These are phyloP conservation scores for Callyntrura guangdongensis DNA, from an alignment of 2,888 invertebrate species.

Conservation along the genomic window DNA sequence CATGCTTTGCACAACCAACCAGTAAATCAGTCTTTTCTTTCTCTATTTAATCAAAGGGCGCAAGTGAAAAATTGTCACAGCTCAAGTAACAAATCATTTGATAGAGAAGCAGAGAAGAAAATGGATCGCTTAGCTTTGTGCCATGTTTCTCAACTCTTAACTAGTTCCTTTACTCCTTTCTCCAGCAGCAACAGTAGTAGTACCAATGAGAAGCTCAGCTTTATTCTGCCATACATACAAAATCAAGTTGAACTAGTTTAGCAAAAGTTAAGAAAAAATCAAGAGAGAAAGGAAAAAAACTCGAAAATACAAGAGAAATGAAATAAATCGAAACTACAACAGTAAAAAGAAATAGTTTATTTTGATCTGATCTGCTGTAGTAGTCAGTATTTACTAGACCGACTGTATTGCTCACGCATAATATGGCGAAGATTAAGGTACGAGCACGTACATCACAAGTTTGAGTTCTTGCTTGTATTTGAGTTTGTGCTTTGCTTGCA, in stretches of 20 bases:
- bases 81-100: slow-evolving; percentile 73
- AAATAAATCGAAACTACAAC: too few species aligned
- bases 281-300: background rate
- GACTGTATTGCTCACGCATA: background rate
- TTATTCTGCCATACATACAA: slow-evolving; percentile 39
- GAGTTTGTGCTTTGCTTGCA: slow-evolving; percentile 22
- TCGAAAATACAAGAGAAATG: background rate
- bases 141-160: background rate
- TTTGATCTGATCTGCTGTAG: slow-evolving; percentile 29
- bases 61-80: slow-evolving; percentile 79
- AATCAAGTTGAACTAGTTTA: slow-evolving; percentile 56
- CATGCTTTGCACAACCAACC: slow-evolving; percentile 66
- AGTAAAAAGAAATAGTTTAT: background rate
- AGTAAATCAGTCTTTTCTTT: slow-evolving; percentile 74
- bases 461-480: too few species aligned
- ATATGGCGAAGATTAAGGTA: slow-evolving; percentile 10
- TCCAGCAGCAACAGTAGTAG: background rate
- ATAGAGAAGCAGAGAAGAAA: slow-evolving; percentile 46
- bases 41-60: slow-evolving; percentile 71
- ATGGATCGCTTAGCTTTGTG: slow-evolving; percentile 62
- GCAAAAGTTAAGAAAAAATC: slow-evolving; percentile 38
- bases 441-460: background rate
- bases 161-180: slow-evolving; percentile 2
- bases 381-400: slow-evolving; percentile 30
- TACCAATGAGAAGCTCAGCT: background rate